Evolutionary conservation across 2,797 vertebrate genomes (phyloP).

Genomic region (Coracias cyanogaster): DNA sequence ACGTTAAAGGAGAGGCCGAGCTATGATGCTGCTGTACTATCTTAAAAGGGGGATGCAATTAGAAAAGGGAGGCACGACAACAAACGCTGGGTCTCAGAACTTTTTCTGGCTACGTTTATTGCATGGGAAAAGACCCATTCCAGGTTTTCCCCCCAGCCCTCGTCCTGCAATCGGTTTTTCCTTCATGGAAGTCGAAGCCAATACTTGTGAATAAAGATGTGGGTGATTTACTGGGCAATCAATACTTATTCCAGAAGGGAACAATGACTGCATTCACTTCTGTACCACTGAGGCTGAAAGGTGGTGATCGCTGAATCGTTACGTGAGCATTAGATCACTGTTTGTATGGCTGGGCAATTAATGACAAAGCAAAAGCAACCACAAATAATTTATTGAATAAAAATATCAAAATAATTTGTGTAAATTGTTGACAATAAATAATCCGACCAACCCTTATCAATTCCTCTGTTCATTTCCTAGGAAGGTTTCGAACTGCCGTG

Average conservation of each 20-base stretch:
- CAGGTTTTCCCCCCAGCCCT: background rate
- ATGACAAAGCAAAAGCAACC: background rate
- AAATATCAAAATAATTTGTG: background rate
- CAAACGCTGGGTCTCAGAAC: fast-evolving
- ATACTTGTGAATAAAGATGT: background rate
- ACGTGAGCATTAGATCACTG: background rate
- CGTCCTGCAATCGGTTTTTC: background rate
- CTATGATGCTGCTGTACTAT: background rate
- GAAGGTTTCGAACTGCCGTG: background rate
- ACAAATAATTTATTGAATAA: background rate
- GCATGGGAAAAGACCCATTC: background rate
- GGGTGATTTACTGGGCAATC: background rate
- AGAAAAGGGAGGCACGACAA: background rate
- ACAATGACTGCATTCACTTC: background rate
- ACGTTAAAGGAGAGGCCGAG: background rate
- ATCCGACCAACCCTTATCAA: background rate
- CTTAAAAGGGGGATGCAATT: background rate
- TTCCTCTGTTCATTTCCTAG: background rate
- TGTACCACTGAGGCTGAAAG: background rate
- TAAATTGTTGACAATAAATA: background rate
- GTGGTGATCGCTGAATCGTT: background rate
- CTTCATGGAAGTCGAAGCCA: background rate
- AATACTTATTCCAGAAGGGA: background rate
- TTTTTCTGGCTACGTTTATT: background rate
- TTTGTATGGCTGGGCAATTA: background rate